Evolutionary conservation across 2,888 invertebrate genomes (phyloP), one percentile per base, ranked within the genome.

Genomic region (Himalopsyche tibetana): DNA sequence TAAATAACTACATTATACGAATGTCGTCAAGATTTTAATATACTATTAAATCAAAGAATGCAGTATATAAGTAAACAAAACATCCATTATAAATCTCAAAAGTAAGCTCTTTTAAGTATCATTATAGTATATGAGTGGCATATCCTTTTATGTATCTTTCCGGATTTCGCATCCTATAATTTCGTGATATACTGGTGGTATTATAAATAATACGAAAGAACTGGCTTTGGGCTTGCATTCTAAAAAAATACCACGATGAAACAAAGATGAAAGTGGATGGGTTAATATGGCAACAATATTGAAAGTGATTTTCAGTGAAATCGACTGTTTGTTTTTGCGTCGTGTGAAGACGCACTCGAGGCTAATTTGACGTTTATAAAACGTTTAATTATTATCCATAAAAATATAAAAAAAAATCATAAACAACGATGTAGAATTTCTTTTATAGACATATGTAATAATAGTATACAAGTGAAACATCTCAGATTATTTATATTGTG

Each of bases 221-320:
- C 28, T 36, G 28, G 74, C 19, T 36, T 74, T 74, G 8, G 28
- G 36, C 15, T 74, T 74, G 74, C 74, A 74, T 74, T 36, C 74
- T 28, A 19, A 69, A 69, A 69, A 69, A 69, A 69, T 28, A 28
- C 69, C 38, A 15, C 36, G 74, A 36, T 36, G 74, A 74, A 36
- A 74, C 36, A 74, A 74, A 36, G 74, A 74, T 74, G 74, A 74
- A 74, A 74, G 74, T 74, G 74, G 74, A 74, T 36, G 36, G 19
- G 28, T 5, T 36, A 74, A 74, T 36, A 74, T 5, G 3, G 74
- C 9, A 74, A 36, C 38, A 74, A 74, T 38, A 74, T 74, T 36
- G 74, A 74, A 74, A 74, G 74, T 38, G 74, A 74, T 74, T 74
- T 74, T 74, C 15, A 74, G 36, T 28, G 63, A 63, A 63, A 63